Percentiles rank a stretch among this genome's conserved stretches.
phyloP scores from a whole-genome alignment of 2,888 invertebrate species.

The Rhagium mordax region DNA sequence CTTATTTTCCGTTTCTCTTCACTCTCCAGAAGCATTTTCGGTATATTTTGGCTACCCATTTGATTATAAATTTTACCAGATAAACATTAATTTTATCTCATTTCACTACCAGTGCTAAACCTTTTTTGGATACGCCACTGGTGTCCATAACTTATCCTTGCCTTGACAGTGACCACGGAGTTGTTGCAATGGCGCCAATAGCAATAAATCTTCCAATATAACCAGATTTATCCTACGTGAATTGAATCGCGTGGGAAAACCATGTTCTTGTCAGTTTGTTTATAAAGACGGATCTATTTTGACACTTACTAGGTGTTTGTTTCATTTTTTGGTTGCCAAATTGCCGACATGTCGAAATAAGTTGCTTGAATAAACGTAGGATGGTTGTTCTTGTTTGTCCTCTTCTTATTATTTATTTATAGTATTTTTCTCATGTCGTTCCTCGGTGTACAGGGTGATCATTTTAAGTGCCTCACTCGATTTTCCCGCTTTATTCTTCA shows the following conservation, averaged over 20 bases:
- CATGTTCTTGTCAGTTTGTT: background rate
- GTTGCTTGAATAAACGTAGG: background rate
- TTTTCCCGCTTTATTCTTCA: too few species aligned
- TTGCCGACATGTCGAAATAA: background rate
- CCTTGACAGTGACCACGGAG: background rate
- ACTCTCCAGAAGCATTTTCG: too few species aligned
- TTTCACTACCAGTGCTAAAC: too few species aligned
- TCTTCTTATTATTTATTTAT: background rate
- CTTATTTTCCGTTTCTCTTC: too few species aligned
- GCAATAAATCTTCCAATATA: background rate
- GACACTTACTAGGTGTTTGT: background rate
- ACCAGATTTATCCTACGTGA: background rate
- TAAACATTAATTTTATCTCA: too few species aligned
- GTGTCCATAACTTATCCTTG: background rate
- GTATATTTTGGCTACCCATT: too few species aligned
- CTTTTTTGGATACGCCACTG: background rate
- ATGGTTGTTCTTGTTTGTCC: background rate
- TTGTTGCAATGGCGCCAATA: background rate
- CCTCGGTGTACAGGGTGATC: too few species aligned
- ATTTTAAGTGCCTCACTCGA: too few species aligned
- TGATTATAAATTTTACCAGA: too few species aligned
- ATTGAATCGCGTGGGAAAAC: background rate
- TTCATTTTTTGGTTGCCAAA: background rate
- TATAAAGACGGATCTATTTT: background rate
- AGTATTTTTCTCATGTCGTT: too few species aligned